phyloP scores from a whole-genome alignment of 1,140 invertebrate genomes.

The Calliphora vicina region DNA sequence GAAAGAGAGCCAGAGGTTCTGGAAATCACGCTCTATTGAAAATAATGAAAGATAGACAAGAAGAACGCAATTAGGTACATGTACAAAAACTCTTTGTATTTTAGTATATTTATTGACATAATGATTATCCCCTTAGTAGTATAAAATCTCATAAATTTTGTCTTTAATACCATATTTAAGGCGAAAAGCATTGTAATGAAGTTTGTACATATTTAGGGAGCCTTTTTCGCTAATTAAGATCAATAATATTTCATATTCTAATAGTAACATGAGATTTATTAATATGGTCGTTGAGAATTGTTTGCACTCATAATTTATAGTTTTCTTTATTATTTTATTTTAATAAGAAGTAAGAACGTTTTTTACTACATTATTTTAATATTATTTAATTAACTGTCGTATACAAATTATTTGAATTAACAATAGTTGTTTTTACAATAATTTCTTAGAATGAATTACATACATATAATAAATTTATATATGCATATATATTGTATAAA shows the following conservation, averaged over 20 bases:
- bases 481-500: neutral
- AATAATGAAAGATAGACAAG: constrained; percentile 38
- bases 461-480: constrained; percentile 13
- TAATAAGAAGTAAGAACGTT: neutral
- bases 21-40: constrained; percentile 31
- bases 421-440: constrained; percentile 29
- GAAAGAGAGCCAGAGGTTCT: constrained; percentile 31
- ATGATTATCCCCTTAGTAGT: neutral
- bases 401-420: constrained; percentile 27
- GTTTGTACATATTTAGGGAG: neutral
- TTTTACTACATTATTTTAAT: neutral
- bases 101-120: neutral
- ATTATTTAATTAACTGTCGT: neutral
- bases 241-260: neutral
- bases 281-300: constrained; percentile 19
- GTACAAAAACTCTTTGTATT: constrained; percentile 21
- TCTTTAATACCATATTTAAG: constrained; percentile 34
- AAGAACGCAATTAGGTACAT: constrained; percentile 33
- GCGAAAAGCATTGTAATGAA: constrained; percentile 3
- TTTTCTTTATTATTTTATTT: constrained; percentile 17
- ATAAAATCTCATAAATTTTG: constrained; percentile 5
- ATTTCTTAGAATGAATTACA: constrained; percentile 17
- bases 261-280: constrained; percentile 5
- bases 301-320: constrained; percentile 14
- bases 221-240: neutral